phyloP scores from a whole-genome alignment of 53 echinoderm and acorn worm genomes.

The Holothuria scabra region DNA sequence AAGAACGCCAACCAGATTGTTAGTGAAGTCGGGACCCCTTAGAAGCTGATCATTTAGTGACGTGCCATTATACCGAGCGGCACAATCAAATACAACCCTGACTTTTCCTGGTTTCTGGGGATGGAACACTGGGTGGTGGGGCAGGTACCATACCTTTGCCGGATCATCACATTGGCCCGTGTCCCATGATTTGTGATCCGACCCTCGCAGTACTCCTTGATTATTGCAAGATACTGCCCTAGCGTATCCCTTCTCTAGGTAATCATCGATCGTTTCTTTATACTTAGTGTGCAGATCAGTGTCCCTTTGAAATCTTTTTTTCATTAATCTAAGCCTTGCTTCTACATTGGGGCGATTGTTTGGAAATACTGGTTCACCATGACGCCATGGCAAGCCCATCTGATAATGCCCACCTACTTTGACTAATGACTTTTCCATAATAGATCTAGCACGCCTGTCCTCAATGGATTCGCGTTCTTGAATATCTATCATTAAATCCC shows the following conservation, averaged over 20 bases:
- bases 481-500: constrained; percentile 12
- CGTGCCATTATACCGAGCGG: constrained; percentile 38
- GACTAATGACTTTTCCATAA: background rate
- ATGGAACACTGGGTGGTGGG: too few species aligned
- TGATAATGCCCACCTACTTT: constrained; percentile 41
- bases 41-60: too few species aligned
- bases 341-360: constrained; percentile 39
- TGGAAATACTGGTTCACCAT: constrained; percentile 7
- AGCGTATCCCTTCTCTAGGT: constrained; percentile 48
- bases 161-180: too few species aligned
- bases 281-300: background rate
- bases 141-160: too few species aligned
- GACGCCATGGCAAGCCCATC: constrained; percentile 46
- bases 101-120: constrained; percentile 49
- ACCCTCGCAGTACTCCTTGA: too few species aligned
- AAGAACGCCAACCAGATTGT: too few species aligned
- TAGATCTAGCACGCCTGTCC: background rate
- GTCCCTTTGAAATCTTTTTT: constrained; percentile 3
- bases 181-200: too few species aligned
- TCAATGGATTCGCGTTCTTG: constrained; percentile 29
- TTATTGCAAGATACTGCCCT: constrained; percentile 34
- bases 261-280: background rate
- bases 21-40: too few species aligned
- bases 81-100: constrained; percentile 61
- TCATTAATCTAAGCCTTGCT: constrained; percentile 13